A percentile compares a stretch with the other conserved stretches of the same genome.
Evolutionary conservation across 2,888 invertebrate genomes (phyloP).

Genomic region (Seira ritae): DNA sequence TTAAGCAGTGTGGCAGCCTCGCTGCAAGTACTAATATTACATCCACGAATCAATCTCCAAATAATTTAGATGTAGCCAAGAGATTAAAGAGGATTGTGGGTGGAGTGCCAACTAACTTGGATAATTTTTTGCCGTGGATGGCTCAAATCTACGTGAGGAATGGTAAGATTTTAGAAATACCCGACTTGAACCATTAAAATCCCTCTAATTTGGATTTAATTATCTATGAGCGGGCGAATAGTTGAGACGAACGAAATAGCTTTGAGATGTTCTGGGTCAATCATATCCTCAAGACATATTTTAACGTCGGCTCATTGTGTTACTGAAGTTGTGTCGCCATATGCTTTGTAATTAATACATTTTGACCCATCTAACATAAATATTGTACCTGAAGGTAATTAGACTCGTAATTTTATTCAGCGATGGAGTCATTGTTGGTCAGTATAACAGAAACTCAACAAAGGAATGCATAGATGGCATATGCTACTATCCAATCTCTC

Average conservation of each 20-base stretch:
- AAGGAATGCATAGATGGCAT: constrained; percentile 47
- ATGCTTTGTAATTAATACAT: constrained; percentile 48
- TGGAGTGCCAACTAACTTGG: constrained; percentile 45
- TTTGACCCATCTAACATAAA: background rate
- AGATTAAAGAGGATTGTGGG: constrained; percentile 63
- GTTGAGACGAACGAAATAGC: constrained; percentile 76
- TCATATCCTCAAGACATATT: constrained; percentile 86
- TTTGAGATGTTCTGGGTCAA: constrained; percentile 94
- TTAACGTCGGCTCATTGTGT: constrained; percentile 96
- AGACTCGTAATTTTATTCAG: background rate
- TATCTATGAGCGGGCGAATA: background rate
- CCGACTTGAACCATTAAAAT: background rate
- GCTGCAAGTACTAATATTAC: too few species aligned
- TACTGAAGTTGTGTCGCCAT: constrained; percentile 79
- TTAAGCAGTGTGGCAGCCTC: constrained; percentile 41
- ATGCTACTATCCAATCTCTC: constrained; percentile 32
- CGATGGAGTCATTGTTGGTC: constrained; percentile 46
- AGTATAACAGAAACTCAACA: constrained; percentile 49
- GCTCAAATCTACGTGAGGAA: constrained; percentile 62
- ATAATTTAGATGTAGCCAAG: background rate
- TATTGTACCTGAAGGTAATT: background rate
- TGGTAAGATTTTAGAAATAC: constrained; percentile 38
- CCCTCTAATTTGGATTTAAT: background rate
- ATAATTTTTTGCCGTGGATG: constrained; percentile 61
- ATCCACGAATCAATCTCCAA: too few species aligned